A percentile compares a stretch with the other conserved stretches of the same genome.
Conservation (phyloP, 2,113 vertebrate genomes). For the Ceyx cyanopectus region DNA sequence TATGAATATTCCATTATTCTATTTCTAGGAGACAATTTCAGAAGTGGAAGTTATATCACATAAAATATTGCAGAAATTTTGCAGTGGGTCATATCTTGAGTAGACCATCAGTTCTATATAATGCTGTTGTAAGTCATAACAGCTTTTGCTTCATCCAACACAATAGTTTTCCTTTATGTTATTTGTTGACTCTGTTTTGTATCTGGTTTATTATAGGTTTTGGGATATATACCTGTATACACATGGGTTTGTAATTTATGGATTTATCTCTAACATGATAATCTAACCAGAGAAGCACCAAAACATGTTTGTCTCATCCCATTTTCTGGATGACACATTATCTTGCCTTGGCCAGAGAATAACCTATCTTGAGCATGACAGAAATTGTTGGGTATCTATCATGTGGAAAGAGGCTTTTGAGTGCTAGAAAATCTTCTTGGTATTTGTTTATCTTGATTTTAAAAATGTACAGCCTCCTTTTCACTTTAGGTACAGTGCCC, state of each 20-base stretch:
- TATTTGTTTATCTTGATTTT: neutral
- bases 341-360: neutral
- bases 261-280: neutral
- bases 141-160: neutral
- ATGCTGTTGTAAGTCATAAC: neutral
- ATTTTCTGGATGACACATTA: neutral
- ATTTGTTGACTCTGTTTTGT: neutral
- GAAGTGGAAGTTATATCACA: neutral
- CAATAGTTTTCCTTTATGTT: neutral
- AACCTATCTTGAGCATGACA: neutral
- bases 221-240: neutral
- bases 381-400: neutral
- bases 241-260: neutral
- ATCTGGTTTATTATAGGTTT: neutral
- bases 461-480: neutral
- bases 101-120: neutral
- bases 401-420: neutral
- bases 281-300: neutral
- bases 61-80: neutral
- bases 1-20: neutral
- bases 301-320: neutral
- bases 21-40: neutral
- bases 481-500: neutral
- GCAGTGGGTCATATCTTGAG: neutral
- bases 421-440: neutral